Evolutionary conservation across 1,140 invertebrate species (phyloP).

Genomic region (Phthorimaea operculella): DNA sequence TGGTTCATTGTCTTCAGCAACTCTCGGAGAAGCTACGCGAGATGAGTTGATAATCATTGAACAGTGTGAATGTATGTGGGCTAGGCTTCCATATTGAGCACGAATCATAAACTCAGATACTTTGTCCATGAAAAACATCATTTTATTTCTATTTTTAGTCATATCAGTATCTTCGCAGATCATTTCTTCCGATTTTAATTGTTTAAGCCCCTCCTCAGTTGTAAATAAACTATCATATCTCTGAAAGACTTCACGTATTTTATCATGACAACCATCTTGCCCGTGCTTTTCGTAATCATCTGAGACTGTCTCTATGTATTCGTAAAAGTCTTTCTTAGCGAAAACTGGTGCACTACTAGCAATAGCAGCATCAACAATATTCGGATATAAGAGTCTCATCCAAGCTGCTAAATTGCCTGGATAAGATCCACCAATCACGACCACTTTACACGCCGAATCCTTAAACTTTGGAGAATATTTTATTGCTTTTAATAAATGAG

Average conservation of each 20-base stretch:
- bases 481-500: slow-evolving; percentile 71
- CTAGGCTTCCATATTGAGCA: slow-evolving; percentile 35
- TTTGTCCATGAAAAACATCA: slow-evolving; percentile 37
- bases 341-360: slow-evolving; percentile 80
- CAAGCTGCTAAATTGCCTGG: slow-evolving; percentile 79
- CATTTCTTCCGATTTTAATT: slow-evolving; percentile 40
- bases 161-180: slow-evolving; percentile 43
- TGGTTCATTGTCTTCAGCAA: slow-evolving; percentile 8
- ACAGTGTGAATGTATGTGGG: slow-evolving; percentile 32
- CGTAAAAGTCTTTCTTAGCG: slow-evolving; percentile 74
- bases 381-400: slow-evolving; percentile 80
- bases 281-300: slow-evolving; percentile 45
- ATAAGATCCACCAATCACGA: slow-evolving; percentile 82
- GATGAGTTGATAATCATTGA: slow-evolving; percentile 12
- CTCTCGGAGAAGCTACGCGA: slow-evolving; percentile 7
- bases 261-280: slow-evolving; percentile 27
- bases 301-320: slow-evolving; percentile 51
- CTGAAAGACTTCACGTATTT: slow-evolving; percentile 31
- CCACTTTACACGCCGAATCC: slow-evolving; percentile 43
- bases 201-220: slow-evolving; percentile 29
- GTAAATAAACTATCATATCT: slow-evolving; percentile 33
- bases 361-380: slow-evolving; percentile 78
- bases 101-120: slow-evolving; percentile 28
- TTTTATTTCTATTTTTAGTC: slow-evolving; percentile 32
- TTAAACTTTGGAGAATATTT: slow-evolving; percentile 43